These are phyloP conservation scores for Homalodisca vitripennis DNA, from an alignment of 1,140 invertebrate genomes.

Conservation along the genomic window DNA sequence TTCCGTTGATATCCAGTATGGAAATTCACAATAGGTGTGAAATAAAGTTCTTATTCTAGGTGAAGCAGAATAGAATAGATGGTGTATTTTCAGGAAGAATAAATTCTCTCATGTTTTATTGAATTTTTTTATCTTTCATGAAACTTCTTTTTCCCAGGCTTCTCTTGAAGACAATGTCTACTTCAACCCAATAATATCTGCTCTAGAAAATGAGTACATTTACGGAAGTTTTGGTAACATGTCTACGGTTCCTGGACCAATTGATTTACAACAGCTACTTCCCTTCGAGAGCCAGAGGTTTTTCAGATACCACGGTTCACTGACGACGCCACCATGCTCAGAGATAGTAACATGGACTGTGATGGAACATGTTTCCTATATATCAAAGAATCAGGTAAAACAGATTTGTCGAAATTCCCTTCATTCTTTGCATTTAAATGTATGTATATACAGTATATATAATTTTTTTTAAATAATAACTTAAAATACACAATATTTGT, in stretches of 20 bases:
- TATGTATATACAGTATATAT: not conserved
- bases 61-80: too few species aligned
- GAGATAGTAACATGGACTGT: conserved; percentile 75
- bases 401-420: not conserved
- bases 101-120: too few species aligned
- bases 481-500: not conserved
- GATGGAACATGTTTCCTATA: conserved; percentile 56
- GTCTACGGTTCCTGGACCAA: conserved; percentile 34
- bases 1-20: too few species aligned
- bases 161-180: not conserved
- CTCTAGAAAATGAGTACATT: not conserved
- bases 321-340: conserved; percentile 72
- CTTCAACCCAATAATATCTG: conserved; percentile 3
- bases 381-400: conserved; percentile 58
- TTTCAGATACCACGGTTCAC: conserved; percentile 68
- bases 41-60: too few species aligned
- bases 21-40: too few species aligned
- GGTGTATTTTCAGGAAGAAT: too few species aligned
- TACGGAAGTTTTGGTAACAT: conserved; percentile 2
- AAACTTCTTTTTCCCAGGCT: too few species aligned
- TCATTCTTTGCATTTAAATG: not conserved
- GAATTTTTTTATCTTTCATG: too few species aligned
- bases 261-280: conserved; percentile 51
- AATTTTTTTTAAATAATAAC: not conserved
- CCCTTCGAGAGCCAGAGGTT: conserved; percentile 55